Percentiles rank a stretch among this genome's conserved stretches.
Evolutionary conservation across 2,113 vertebrate species (phyloP).

Genomic region (Xiphias gladius): DNA sequence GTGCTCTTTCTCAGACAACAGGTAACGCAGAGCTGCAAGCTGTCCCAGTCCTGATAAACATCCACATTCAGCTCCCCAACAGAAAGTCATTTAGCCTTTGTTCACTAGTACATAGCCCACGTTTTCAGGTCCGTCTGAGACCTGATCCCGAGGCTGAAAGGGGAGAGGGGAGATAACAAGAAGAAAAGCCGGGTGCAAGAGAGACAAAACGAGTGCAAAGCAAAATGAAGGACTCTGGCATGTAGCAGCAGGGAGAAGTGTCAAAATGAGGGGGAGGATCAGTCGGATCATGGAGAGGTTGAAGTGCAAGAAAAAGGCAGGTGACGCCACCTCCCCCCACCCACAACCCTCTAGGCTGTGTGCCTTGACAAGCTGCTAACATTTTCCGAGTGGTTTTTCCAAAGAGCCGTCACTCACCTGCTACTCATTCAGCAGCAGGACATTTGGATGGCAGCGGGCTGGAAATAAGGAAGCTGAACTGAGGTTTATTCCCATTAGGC

Average conservation of each 20-base stretch:
- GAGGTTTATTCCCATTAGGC: slow-evolving; percentile 57
- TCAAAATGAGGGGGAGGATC: slow-evolving; percentile 32
- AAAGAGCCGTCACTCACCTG: slow-evolving; percentile 59
- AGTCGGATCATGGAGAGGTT: neutral
- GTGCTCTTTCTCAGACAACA: slow-evolving; percentile 51
- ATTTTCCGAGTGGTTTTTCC: slow-evolving; percentile 59
- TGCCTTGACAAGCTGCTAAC: slow-evolving; percentile 49
- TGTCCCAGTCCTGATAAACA: slow-evolving; percentile 63
- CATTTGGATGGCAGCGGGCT: neutral
- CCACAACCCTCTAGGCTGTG: neutral
- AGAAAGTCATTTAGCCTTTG: slow-evolving; percentile 67
- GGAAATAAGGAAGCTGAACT: slow-evolving; percentile 29
- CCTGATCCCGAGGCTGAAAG: slow-evolving; percentile 49
- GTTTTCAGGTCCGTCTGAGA: slow-evolving; percentile 33
- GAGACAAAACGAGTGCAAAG: slow-evolving; percentile 29
- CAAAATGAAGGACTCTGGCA: slow-evolving; percentile 45
- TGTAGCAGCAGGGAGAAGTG: slow-evolving; percentile 37
- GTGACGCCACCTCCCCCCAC: slow-evolving; percentile 14
- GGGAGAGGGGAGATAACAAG: slow-evolving; percentile 56
- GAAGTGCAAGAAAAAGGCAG: slow-evolving; percentile 23
- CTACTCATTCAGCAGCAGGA: slow-evolving; percentile 15
- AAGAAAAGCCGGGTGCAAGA: neutral
- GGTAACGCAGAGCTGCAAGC: slow-evolving; percentile 26
- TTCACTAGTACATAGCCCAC: slow-evolving; percentile 36
- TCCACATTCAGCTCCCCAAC: slow-evolving; percentile 57